These are phyloP conservation scores for Hestina assimilis DNA, from an alignment of 1,140 invertebrate species.

Conservation along the genomic window DNA sequence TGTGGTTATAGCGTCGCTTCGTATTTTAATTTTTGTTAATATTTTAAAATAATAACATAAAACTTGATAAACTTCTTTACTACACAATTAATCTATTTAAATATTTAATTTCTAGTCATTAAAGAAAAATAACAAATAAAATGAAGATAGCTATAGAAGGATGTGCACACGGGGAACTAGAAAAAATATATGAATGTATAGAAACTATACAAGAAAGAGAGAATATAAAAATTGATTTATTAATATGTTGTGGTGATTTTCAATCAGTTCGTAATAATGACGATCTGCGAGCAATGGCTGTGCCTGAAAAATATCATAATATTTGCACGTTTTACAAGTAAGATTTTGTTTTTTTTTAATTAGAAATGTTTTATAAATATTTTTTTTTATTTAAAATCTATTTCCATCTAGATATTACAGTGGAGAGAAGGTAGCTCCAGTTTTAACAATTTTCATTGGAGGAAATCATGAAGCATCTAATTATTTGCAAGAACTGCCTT, in stretches of 20 bases:
- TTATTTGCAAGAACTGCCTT: constrained; percentile 96
- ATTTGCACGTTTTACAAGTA: constrained; percentile 98
- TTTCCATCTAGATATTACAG: constrained; percentile 89
- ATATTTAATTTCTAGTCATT: constrained; percentile 9
- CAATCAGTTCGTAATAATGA: constrained; percentile 89
- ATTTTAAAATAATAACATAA: neutral
- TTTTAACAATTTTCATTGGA: constrained; percentile 97
- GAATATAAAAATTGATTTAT: constrained; percentile 89
- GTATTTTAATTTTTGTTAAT: too few relatives aligned
- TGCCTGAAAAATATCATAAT: constrained; percentile 93
- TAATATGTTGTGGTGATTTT: constrained; percentile 99
- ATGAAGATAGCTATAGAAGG: constrained; percentile 99
- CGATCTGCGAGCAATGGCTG: constrained; percentile 94
- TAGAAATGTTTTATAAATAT: too few relatives aligned
- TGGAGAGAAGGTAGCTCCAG: constrained; percentile 93
- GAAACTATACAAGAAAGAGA: constrained; percentile 84
- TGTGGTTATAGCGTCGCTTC: too few relatives aligned
- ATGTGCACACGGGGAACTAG: constrained; percentile 98
- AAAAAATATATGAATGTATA: constrained; percentile 95
- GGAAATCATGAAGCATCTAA: constrained; percentile 99
- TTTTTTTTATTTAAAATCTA: neutral
- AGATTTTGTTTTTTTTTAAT: constrained; percentile 49
- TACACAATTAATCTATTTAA: neutral
- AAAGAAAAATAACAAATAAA: constrained; percentile 46
- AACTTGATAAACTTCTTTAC: neutral